Percentiles rank a stretch among this genome's conserved stretches.
phyloP scores from a whole-genome alignment of 2,888 invertebrate genomes.

The Drosophila cracens region DNA sequence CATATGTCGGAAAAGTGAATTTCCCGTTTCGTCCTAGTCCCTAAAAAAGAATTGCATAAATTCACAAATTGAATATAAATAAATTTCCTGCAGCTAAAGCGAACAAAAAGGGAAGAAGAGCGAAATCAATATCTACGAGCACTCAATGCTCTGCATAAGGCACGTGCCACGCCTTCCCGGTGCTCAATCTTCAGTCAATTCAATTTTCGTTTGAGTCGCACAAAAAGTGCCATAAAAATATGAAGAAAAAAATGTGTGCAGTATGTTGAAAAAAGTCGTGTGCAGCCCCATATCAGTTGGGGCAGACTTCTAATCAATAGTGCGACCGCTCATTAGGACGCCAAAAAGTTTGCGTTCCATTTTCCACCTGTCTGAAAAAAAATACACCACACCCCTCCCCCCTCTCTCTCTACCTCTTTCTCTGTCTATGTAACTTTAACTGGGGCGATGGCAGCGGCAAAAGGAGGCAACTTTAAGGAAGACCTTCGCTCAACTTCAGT shows the following conservation, averaged over 20 bases:
- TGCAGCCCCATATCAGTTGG: not conserved
- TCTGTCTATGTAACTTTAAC: not conserved
- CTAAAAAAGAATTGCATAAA: constrained; percentile 59
- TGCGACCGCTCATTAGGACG: constrained; percentile 51
- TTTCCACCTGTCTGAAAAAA: constrained; percentile 26
- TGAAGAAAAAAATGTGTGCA: constrained; percentile 40
- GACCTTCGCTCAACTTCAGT: constrained; percentile 24
- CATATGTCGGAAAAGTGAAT: constrained; percentile 51
- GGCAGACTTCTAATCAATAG: constrained; percentile 36
- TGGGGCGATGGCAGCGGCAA: constrained; percentile 1
- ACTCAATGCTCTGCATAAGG: constrained; percentile 42
- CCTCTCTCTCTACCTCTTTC: not conserved
- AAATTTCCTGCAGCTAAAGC: constrained; percentile 70
- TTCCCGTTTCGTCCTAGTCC: constrained; percentile 36
- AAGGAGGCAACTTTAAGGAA: constrained; percentile 51
- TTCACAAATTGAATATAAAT: constrained; percentile 79
- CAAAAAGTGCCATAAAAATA: constrained; percentile 30
- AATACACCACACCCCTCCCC: not conserved
- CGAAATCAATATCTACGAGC: constrained; percentile 42
- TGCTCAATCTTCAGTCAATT: constrained; percentile 56
- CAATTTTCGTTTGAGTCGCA: constrained; percentile 56
- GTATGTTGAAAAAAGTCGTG: constrained; percentile 2
- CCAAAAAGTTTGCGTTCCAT: constrained; percentile 49
- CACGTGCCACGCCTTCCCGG: constrained; percentile 51
- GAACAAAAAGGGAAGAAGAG: constrained; percentile 13